Evolutionary conservation across 1,140 invertebrate genomes (phyloP).

Genomic region (Calliphora vicina): DNA sequence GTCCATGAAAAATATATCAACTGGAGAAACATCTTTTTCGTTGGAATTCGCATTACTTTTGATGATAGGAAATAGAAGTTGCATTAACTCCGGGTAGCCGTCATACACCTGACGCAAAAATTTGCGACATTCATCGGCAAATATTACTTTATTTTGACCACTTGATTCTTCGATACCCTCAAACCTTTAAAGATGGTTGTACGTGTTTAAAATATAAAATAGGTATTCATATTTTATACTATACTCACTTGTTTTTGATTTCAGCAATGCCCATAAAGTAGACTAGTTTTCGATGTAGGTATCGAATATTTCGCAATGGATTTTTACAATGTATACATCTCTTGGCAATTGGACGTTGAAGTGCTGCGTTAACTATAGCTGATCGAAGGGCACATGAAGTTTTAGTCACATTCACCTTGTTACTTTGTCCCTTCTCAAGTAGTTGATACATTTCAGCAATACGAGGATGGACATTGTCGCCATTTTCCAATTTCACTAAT

Average conservation of each 20-base stretch:
- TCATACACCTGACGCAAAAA: conserved; percentile 80
- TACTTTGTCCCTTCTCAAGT: conserved; percentile 45
- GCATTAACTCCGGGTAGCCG: conserved; percentile 77
- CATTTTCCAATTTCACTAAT: conserved; percentile 49
- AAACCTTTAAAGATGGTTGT: conserved; percentile 36
- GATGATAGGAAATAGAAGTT: conserved; percentile 77
- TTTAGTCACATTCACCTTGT: conserved; percentile 57
- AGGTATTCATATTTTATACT: not conserved
- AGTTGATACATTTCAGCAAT: conserved; percentile 51
- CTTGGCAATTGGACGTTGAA: conserved; percentile 65
- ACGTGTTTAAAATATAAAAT: not conserved
- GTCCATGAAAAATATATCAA: conserved; percentile 90
- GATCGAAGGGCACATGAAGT: conserved; percentile 71
- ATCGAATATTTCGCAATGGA: conserved; percentile 69
- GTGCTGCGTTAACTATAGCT: conserved; percentile 68
- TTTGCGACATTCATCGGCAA: conserved; percentile 72
- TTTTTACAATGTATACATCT: conserved; percentile 72
- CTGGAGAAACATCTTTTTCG: conserved; percentile 67
- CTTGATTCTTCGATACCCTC: conserved; percentile 21
- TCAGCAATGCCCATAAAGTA: conserved; percentile 64
- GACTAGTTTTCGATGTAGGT: conserved; percentile 70
- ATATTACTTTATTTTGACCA: conserved; percentile 57
- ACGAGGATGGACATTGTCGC: conserved; percentile 53
- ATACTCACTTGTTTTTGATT: conserved; percentile 53
- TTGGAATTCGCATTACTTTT: conserved; percentile 60